phyloP scores from a whole-genome alignment of 2,113 vertebrate genomes.

The Seriola rivoliana region DNA sequence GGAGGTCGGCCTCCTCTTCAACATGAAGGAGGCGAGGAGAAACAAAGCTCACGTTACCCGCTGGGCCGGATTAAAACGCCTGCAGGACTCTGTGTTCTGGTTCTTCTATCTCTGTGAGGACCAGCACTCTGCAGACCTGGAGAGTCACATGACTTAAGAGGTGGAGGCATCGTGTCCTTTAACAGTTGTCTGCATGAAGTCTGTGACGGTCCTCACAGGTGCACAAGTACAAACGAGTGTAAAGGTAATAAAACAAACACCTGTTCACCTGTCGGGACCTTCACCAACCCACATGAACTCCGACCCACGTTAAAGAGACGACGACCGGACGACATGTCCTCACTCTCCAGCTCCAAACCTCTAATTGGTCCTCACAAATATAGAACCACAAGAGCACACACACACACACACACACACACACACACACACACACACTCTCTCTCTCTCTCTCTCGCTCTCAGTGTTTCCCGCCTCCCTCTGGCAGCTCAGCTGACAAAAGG shows the following conservation, averaged over 20 bases:
- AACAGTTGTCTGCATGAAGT: background rate
- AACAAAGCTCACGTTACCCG: constrained; percentile 21
- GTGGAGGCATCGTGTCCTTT: no score
- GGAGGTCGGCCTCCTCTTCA: constrained; percentile 64
- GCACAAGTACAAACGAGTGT: background rate
- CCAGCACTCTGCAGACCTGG: background rate
- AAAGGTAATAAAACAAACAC: background rate
- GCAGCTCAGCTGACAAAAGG: constrained; percentile 87
- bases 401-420: background rate
- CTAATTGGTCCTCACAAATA: constrained; percentile 46
- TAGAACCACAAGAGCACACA: background rate
- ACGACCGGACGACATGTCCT: background rate
- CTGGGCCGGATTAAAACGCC: constrained; percentile 22
- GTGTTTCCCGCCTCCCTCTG: constrained; percentile 63
- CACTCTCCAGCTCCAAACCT: background rate
- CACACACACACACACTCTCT: no score
- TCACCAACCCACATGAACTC: no score
- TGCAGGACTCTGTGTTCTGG: background rate
- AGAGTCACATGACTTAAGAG: background rate
- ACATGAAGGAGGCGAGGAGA: constrained; percentile 45
- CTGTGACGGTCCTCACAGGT: background rate
- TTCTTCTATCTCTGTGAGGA: background rate
- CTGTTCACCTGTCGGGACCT: background rate
- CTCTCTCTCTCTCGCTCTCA: background rate
- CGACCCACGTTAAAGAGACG: no score